Base-by-base conservation (phyloP, 2,888 invertebrate genomes). In the Chrysina gloriosa region DNA sequence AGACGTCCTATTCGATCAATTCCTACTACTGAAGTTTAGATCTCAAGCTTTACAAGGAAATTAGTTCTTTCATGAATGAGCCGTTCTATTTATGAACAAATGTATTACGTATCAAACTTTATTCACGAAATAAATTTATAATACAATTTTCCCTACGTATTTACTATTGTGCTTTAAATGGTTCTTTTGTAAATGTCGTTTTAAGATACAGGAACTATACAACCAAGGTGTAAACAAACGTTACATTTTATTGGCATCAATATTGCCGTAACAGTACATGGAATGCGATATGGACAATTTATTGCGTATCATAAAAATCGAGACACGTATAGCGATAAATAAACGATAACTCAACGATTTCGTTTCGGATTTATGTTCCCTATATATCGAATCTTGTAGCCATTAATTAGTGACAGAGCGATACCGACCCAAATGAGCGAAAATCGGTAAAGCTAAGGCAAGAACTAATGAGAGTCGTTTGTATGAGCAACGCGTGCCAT, bases 381-480 rank as follows among this genome's bases (percentile, higher is more conserved):
- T 42, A 42, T 23, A 61, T 61, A 61, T 42, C 58, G 58, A 42
- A 61, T 61, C 58, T 42, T 61, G 58, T 61, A 61, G 25, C 45
- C 58, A 61, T 61, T 61, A 61, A 61, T 61, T 61, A 61, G 58
- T 61, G 58, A 61, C 58, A 61, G 58, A 42, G 19, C 58, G 27
- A 61, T 42, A 36, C 29, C 27, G 21, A 61, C 42, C 42, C 42
- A 61, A 61, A 42, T 61, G 58, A 61, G 58, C 42, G 58, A 61
- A 61, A 61, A 61, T 61, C 58, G 58, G 58, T 61, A 61, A 61
- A 61, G 58, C 47, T 47, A 31, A 52, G 42, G 58, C 58, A 61
- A 23, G 16, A 61, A 61, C 42, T 61, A 61, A 61, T 61, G 58
- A 61, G 42, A n/a, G 11, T 61, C 42, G 42, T 61, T 61, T 61